These are phyloP conservation scores for Gobio occitaniae DNA, from an alignment of 2,797 vertebrate species.

Conservation along the genomic window DNA sequence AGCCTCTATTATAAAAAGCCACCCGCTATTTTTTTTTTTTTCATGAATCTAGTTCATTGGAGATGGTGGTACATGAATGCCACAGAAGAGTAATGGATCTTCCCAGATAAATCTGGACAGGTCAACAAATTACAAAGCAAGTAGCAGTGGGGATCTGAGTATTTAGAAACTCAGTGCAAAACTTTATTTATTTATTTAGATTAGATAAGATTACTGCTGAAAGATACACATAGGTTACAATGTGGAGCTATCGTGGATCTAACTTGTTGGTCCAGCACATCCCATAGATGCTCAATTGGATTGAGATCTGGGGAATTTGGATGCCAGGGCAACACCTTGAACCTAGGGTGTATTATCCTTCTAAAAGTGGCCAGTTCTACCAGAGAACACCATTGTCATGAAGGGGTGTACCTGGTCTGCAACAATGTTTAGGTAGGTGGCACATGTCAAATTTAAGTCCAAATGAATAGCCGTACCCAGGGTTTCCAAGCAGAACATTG, in stretches of 20 bases:
- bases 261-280: neutral
- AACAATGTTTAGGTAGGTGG: neutral
- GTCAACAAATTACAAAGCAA: conserved; percentile 46
- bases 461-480: neutral
- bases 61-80: conserved; percentile 50
- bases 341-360: neutral
- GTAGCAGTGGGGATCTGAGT: neutral
- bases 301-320: neutral
- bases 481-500: neutral
- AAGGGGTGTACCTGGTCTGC: neutral
- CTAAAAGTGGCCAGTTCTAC: neutral
- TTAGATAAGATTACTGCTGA: neutral
- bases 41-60: conserved; percentile 58
- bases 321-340: neutral
- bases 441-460: neutral
- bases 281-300: neutral
- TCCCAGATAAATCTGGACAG: conserved; percentile 18
- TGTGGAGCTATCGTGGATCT: neutral
- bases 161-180: no score
- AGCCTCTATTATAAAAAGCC: conserved; percentile 46
- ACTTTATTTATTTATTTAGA: neutral
- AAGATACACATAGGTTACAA: neutral
- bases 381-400: neutral
- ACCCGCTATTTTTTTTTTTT: conserved; percentile 48
- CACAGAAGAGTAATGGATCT: conserved; percentile 48